Evolutionary conservation across 2,797 vertebrate species (phyloP).

Genomic region (Eospalax fontanierii): DNA sequence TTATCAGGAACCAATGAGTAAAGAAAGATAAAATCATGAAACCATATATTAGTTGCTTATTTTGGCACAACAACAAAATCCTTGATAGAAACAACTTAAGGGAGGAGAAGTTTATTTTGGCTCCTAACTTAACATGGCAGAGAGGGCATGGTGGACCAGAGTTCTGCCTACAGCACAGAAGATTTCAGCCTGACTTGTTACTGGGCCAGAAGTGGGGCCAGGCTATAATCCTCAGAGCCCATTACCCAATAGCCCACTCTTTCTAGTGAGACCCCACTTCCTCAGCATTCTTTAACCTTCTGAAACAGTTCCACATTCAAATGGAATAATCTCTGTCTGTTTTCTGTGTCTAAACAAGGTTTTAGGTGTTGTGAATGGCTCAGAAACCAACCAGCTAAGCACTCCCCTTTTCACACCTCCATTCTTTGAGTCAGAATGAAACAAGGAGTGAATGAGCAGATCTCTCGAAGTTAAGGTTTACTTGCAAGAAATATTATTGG

Average conservation of each 20-base stretch:
- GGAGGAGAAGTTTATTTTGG: background rate
- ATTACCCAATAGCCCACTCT: background rate
- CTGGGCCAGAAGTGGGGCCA: background rate
- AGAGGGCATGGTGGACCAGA: background rate
- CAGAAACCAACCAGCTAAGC: background rate
- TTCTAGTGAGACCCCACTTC: background rate
- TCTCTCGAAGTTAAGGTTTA: background rate
- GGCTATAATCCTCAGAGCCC: background rate
- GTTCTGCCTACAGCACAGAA: too few relatives aligned
- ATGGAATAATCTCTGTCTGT: background rate
- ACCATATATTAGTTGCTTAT: background rate
- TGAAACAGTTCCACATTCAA: background rate
- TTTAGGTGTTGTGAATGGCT: background rate
- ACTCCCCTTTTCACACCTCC: background rate
- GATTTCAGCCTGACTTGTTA: background rate
- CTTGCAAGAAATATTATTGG: conserved; percentile 26
- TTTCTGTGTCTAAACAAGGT: background rate
- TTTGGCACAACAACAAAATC: too few relatives aligned
- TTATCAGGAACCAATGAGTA: background rate
- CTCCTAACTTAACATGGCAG: background rate
- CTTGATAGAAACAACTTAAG: background rate
- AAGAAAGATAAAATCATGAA: background rate
- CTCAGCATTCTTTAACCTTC: background rate
- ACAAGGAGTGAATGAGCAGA: background rate
- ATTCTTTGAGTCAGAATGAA: background rate